Evolutionary conservation across 1,140 invertebrate genomes (phyloP).

Genomic region (Scaptomyza graminum): DNA sequence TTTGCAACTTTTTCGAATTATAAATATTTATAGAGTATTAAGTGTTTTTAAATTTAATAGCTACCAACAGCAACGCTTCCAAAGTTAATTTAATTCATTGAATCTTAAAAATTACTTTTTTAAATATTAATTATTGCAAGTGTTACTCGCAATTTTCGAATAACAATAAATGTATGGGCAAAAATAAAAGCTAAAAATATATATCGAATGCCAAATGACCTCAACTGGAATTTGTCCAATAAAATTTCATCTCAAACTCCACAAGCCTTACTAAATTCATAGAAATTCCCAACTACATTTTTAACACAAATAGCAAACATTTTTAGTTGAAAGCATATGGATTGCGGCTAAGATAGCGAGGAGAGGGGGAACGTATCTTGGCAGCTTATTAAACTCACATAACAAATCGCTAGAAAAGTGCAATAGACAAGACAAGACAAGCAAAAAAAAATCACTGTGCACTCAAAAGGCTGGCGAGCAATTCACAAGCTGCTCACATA

Average conservation of each 20-base stretch:
- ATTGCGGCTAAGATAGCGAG: slow-evolving; percentile 10
- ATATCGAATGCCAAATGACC: too few relatives aligned
- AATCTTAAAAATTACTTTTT: too few relatives aligned
- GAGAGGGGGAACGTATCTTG: slow-evolving; percentile 21
- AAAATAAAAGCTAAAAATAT: too few relatives aligned
- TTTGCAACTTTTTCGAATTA: too few relatives aligned
- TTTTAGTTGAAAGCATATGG: neutral
- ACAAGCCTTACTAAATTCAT: too few relatives aligned
- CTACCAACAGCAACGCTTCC: too few relatives aligned
- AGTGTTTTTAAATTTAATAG: neutral
- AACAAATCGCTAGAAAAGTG: slow-evolving; percentile 47
- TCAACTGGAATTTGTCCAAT: too few relatives aligned
- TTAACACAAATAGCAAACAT: neutral
- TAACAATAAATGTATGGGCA: too few relatives aligned
- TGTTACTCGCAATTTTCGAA: too few relatives aligned
- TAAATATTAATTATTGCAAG: too few relatives aligned
- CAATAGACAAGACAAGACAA: slow-evolving; percentile 49
- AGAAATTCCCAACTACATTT: neutral
- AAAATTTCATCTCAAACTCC: neutral
- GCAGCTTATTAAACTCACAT: slow-evolving; percentile 34
- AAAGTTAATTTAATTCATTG: too few relatives aligned
- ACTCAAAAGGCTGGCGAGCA: slow-evolving; percentile 68
- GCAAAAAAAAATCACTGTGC: slow-evolving; percentile 68
- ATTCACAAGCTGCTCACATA: slow-evolving; percentile 44
- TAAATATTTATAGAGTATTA: neutral